phyloP scores from a whole-genome alignment of 2,113 vertebrate species.

The Oreotrochilus melanogaster region DNA sequence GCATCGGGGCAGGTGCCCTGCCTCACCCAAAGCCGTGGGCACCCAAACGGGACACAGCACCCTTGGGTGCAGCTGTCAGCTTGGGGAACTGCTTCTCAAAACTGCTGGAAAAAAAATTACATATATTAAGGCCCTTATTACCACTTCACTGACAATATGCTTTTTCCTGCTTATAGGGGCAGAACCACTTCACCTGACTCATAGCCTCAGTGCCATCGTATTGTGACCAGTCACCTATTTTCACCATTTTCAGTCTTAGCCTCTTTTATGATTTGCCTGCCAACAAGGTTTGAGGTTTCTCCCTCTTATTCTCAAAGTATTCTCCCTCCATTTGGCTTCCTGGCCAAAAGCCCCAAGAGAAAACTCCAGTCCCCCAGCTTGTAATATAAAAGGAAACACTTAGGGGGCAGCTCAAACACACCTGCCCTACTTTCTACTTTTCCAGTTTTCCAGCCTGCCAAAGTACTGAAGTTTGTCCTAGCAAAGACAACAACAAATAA shows the following conservation, averaged over 20 bases:
- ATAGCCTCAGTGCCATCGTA: not conserved
- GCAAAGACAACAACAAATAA: not conserved
- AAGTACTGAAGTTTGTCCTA: not conserved
- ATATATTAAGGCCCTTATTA: not conserved
- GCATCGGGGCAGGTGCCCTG: too few relatives aligned
- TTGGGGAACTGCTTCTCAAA: not conserved
- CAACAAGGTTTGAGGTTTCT: not conserved
- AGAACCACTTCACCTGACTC: not conserved
- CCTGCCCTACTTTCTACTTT: not conserved
- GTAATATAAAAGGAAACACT: not conserved
- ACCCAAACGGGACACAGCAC: not conserved
- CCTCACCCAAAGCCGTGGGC: rapidly evolving
- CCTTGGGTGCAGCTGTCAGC: too few relatives aligned
- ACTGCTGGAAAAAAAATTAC: not conserved
- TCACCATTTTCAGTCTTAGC: not conserved
- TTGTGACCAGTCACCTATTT: not conserved
- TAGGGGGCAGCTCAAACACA: not conserved
- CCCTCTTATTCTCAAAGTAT: not conserved
- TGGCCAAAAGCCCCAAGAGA: not conserved
- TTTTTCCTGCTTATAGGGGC: not conserved
- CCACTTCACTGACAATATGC: not conserved
- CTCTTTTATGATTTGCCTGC: rapidly evolving
- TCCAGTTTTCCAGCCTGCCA: not conserved
- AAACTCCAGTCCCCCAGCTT: not conserved
- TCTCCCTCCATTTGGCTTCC: not conserved